Percentiles rank a stretch among this genome's conserved stretches.
Evolutionary conservation across 2,888 invertebrate species (phyloP).

Genomic region (Entomobrya proxima): DNA sequence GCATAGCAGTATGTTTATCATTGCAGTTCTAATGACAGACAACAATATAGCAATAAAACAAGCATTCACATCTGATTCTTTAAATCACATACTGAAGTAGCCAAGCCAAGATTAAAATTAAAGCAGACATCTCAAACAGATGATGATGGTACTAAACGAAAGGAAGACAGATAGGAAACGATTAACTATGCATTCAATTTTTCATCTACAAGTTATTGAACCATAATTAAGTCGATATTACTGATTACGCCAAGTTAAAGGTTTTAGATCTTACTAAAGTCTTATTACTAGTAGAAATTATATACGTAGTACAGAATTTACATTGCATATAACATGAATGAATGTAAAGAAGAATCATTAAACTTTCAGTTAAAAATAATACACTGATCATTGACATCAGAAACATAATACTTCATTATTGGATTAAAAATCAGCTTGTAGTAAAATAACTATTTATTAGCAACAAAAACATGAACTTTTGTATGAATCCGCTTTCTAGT

Average conservation of each 20-base stretch:
- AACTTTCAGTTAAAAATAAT: neutral
- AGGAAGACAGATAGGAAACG: neutral
- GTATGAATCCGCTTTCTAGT: conserved; percentile 50
- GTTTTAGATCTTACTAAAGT: neutral
- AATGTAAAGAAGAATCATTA: neutral
- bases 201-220: neutral
- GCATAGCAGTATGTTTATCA: neutral
- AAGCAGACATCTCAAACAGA: conserved; percentile 13
- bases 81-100: neutral
- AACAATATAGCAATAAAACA: neutral
- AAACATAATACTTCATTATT: neutral
- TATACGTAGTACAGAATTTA: too few species aligned
- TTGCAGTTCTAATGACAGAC: neutral
- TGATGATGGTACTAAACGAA: neutral
- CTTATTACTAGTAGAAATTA: neutral
- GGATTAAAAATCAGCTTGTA: neutral
- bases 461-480: conserved; percentile 27
- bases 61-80: conserved; percentile 12
- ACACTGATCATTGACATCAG: neutral
- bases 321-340: neutral
- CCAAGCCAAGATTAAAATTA: neutral
- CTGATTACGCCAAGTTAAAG: neutral
- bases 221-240: neutral
- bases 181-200: neutral
- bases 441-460: neutral